phyloP scores from a whole-genome alignment of 37 sponge, comb jelly and placozoan species.

The Halisarca cf. caerulea region DNA sequence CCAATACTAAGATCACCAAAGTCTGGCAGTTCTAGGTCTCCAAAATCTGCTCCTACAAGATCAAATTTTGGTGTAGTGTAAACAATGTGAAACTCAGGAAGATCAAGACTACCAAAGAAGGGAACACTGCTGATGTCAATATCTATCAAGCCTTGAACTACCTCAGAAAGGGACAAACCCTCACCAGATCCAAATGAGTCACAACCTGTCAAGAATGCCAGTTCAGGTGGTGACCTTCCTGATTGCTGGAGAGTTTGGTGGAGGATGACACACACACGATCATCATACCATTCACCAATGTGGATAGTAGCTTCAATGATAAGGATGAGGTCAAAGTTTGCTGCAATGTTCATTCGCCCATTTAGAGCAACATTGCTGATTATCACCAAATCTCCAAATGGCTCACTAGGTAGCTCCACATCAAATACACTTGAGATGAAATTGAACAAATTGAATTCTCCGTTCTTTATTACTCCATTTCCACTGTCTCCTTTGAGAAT shows the following conservation, averaged over 20 bases:
- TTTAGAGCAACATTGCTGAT: too few relatives aligned
- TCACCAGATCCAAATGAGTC: background rate
- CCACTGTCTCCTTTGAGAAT: too few relatives aligned
- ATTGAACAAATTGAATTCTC: too few relatives aligned
- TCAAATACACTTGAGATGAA: too few relatives aligned
- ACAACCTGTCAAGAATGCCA: conserved; percentile 7
- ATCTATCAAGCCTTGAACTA: background rate
- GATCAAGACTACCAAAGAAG: background rate
- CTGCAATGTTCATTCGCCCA: too few relatives aligned
- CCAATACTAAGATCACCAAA: background rate
- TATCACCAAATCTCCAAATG: too few relatives aligned
- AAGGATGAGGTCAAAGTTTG: too few relatives aligned
- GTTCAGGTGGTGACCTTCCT: background rate
- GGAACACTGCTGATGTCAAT: background rate
- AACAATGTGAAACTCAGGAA: background rate
- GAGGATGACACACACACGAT: background rate
- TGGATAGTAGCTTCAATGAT: background rate
- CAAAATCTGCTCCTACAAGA: background rate
- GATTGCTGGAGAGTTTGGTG: background rate
- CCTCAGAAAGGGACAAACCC: background rate
- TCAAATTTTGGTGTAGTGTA: background rate
- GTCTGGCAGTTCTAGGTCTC: background rate
- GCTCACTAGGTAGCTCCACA: too few relatives aligned
- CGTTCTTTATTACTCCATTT: too few relatives aligned
- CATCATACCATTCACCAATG: background rate